A percentile compares a stretch with the other conserved stretches of the same genome.
Evolutionary conservation across 2,888 invertebrate genomes (phyloP).

Genomic region (Helobdella robusta): DNA sequence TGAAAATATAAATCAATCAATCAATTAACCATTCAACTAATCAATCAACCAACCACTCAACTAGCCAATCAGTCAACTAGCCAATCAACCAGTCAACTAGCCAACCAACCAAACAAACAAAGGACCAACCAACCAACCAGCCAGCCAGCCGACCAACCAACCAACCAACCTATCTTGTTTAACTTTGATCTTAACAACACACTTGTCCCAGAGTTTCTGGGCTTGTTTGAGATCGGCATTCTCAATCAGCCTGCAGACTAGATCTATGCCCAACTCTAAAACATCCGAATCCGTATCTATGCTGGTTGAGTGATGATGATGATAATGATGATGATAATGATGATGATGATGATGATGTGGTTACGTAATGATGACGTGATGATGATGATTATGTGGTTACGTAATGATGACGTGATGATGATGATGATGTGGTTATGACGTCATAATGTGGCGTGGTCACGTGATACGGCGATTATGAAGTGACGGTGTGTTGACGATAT

Average conservation of each 20-base stretch:
- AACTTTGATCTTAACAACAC: constrained; percentile 5
- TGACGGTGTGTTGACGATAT: too few species aligned
- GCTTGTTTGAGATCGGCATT: constrained; percentile 85
- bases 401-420: background rate
- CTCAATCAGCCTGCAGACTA: constrained; percentile 82
- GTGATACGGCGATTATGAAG: too few species aligned
- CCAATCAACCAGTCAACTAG: too few species aligned
- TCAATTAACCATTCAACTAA: too few species aligned
- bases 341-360: background rate
- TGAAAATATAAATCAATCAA: too few species aligned
- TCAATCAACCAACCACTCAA: too few species aligned
- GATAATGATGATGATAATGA: background rate
- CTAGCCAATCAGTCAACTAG: too few species aligned
- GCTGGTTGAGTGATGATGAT: constrained; percentile 51
- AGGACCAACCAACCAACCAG: too few species aligned
- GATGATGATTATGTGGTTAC: background rate
- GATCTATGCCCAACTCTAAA: constrained; percentile 75
- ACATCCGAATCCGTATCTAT: constrained; percentile 73
- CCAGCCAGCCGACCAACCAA: too few species aligned
- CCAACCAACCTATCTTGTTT: constrained; percentile 16
- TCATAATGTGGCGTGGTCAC: too few species aligned
- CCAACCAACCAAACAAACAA: too few species aligned
- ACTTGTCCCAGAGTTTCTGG: constrained; percentile 42
- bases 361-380: background rate
- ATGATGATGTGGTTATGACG: constrained; percentile 28